These are phyloP conservation scores for Trachymyrmex cornetzi DNA, from an alignment of 1,140 invertebrate genomes.

Conservation along the genomic window DNA sequence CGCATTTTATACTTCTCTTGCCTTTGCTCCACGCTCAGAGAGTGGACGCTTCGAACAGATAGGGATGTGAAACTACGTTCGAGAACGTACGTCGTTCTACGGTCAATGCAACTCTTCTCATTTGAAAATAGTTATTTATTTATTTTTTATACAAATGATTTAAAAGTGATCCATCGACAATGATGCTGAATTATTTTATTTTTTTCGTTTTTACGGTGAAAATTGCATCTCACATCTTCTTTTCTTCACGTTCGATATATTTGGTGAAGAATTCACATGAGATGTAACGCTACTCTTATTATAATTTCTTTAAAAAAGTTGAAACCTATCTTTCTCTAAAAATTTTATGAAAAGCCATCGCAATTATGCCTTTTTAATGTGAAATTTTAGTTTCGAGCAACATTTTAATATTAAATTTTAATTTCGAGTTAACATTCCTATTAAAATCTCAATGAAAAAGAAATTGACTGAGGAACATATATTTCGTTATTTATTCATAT, in stretches of 20 bases:
- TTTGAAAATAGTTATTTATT: constrained; percentile 6
- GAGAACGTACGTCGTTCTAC: constrained; percentile 35
- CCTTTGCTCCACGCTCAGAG: constrained; percentile 48
- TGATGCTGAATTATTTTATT: background rate
- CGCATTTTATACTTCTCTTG: constrained; percentile 15
- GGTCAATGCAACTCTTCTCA: background rate
- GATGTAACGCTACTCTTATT: background rate
- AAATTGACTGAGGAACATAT: background rate
- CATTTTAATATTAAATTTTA: constrained; percentile 1
- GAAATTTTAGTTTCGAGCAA: background rate
- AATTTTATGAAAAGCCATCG: background rate
- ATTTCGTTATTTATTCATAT: background rate
- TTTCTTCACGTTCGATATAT: background rate
- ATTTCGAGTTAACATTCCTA: constrained; percentile 3
- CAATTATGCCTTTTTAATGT: background rate
- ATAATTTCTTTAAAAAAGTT: background rate
- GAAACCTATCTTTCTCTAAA: background rate
- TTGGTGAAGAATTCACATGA: background rate
- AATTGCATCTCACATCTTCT: background rate
- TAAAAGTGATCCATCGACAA: background rate
- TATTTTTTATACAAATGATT: no score
- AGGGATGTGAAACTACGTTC: constrained; percentile 20
- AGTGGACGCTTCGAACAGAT: constrained; percentile 60
- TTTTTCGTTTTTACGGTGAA: background rate
- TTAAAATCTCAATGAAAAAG: background rate